Conservation (phyloP, 2,113 vertebrate species). For the Picathartes gymnocephalus region DNA sequence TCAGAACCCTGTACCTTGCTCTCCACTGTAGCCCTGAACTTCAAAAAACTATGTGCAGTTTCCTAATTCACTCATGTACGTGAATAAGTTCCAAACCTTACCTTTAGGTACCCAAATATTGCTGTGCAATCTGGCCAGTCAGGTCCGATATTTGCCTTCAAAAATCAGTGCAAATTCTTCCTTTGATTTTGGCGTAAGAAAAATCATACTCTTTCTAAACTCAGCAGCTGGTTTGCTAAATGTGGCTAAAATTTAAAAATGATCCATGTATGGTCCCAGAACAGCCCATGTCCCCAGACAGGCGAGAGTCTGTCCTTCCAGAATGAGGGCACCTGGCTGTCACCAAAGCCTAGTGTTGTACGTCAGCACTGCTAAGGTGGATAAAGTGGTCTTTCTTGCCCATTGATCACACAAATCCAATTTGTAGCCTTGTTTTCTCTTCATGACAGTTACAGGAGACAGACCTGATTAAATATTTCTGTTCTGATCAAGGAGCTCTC, state of each 20-base stretch:
- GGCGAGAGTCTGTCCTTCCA: background rate
- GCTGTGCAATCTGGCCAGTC: background rate
- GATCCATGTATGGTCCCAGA: background rate
- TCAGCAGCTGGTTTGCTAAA: background rate
- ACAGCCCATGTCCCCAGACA: background rate
- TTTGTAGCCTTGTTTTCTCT: slow-evolving; percentile 35
- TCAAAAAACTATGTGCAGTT: background rate
- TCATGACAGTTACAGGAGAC: background rate
- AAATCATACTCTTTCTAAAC: background rate
- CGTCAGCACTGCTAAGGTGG: background rate
- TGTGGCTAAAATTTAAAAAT: background rate
- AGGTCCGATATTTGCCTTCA: background rate
- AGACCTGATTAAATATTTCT: slow-evolving; percentile 38
- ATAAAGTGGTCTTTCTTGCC: slow-evolving; percentile 25
- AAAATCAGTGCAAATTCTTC: background rate
- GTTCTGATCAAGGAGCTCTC: slow-evolving; percentile 8
- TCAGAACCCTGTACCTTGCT: background rate
- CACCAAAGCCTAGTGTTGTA: background rate
- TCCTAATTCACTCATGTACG: background rate
- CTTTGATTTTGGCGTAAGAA: background rate
- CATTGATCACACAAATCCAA: slow-evolving; percentile 38
- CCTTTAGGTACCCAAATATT: background rate
- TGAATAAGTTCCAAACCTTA: background rate
- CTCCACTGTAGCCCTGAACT: background rate
- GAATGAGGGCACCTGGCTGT: background rate